Conservation (phyloP, 2,888 invertebrate species). For the Limenitis camilla region DNA sequence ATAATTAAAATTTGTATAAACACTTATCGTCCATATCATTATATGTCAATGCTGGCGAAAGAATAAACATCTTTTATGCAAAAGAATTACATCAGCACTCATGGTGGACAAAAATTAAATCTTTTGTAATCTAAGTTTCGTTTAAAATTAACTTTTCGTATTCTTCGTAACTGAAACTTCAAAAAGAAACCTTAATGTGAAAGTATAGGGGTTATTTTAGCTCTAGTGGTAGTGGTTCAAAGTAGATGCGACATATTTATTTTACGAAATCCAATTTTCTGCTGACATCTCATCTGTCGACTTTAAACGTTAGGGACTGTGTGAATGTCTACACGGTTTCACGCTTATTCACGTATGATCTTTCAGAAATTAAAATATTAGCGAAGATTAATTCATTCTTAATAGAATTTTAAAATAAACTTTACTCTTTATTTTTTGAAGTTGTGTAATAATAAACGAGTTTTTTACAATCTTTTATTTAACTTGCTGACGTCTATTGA, state of each 20-base stretch:
- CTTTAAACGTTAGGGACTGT: slow-evolving; percentile 67
- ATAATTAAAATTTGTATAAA: too few relatives aligned
- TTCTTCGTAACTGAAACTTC: slow-evolving; percentile 1
- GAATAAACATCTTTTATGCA: slow-evolving; percentile 42
- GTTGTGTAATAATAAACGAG: neutral
- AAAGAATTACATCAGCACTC: slow-evolving; percentile 40
- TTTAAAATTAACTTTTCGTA: slow-evolving; percentile 66
- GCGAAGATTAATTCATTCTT: slow-evolving; percentile 10
- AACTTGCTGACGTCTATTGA: too few relatives aligned
- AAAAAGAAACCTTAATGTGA: slow-evolving; percentile 32
- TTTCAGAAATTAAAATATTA: slow-evolving; percentile 32
- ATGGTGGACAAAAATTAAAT: slow-evolving; percentile 58
- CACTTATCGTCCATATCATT: too few relatives aligned
- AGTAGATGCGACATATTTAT: slow-evolving; percentile 71
- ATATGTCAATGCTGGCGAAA: too few relatives aligned
- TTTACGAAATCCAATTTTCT: slow-evolving; percentile 75
- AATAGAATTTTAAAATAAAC: slow-evolving; percentile 1
- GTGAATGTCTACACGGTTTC: slow-evolving; percentile 63
- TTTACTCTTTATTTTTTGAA: neutral
- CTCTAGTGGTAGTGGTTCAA: slow-evolving; percentile 39
- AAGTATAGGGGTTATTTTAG: slow-evolving; percentile 31
- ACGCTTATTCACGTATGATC: slow-evolving; percentile 55
- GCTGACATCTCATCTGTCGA: slow-evolving; percentile 74
- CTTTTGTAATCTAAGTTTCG: slow-evolving; percentile 62
- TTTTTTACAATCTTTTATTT: too few relatives aligned